A percentile compares a stretch with the other conserved stretches of the same genome.
Conservation (phyloP, 2,113 vertebrate genomes). For the Callithrix jacchus region DNA sequence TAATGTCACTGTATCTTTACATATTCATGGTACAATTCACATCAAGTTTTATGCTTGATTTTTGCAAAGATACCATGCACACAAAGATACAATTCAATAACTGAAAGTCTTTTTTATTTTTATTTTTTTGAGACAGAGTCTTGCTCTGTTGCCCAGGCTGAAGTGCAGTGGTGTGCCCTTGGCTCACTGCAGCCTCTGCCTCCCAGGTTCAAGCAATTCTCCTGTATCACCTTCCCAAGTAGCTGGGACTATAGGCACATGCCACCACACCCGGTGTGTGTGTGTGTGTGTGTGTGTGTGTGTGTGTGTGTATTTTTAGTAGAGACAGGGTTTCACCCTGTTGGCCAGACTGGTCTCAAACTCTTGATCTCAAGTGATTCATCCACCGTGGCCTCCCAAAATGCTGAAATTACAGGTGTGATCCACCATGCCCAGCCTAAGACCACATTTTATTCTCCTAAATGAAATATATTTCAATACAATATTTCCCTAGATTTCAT, state of each 20-base stretch:
- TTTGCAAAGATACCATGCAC: no score
- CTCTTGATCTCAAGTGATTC: not conserved
- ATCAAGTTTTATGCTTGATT: no score
- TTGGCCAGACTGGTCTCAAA: not conserved
- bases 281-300: no score
- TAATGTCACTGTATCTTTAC: no score
- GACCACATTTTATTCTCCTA: not conserved
- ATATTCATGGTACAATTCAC: no score
- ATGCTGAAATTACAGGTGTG: not conserved
- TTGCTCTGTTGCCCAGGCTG: no score
- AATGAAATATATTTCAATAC: not conserved
- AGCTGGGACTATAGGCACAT: not conserved
- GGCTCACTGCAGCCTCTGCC: no score
- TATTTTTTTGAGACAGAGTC: no score
- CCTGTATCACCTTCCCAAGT: not conserved
- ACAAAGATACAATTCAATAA: no score
- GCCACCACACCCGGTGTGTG: not conserved
- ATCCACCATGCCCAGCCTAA: not conserved
- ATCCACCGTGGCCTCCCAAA: not conserved
- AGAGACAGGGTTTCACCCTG: not conserved
- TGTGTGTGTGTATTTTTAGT: not conserved
- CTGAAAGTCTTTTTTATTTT: not conserved
- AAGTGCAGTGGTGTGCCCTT: no score
- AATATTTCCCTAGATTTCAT: not conserved
- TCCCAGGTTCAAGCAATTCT: not conserved